These are phyloP conservation scores for Phrynosoma platyrhinos DNA, from an alignment of 2,113 vertebrate genomes.

Conservation along the genomic window DNA sequence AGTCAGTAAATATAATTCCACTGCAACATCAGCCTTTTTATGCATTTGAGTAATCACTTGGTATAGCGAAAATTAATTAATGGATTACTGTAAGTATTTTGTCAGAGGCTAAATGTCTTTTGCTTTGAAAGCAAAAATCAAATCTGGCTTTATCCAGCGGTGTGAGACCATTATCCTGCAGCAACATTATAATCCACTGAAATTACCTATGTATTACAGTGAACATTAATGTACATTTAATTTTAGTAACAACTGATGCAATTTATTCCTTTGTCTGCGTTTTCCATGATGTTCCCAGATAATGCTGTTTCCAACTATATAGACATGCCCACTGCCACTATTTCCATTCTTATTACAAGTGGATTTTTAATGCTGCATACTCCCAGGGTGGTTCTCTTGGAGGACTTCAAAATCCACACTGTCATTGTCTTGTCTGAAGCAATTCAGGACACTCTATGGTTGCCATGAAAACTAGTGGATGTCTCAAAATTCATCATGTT, in stretches of 20 bases:
- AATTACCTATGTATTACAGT: slow-evolving; percentile 36
- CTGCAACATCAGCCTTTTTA: not conserved
- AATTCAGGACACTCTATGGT: not conserved
- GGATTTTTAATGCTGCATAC: not conserved
- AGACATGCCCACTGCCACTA: not conserved
- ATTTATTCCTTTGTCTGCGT: not conserved
- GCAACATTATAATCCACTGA: slow-evolving; percentile 48
- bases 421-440: not conserved
- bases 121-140: slow-evolving; percentile 47
- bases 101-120: slow-evolving; percentile 32
- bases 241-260: not conserved
- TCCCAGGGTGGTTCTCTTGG: not conserved
- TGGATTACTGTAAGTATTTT: slow-evolving; percentile 34
- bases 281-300: slow-evolving; percentile 13
- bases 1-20: not conserved
- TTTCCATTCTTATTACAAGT: not conserved
- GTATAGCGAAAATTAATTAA: slow-evolving; percentile 42
- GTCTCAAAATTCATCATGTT: not conserved
- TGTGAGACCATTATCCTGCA: slow-evolving; percentile 19
- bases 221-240: slow-evolving; percentile 39
- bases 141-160: slow-evolving; percentile 10
- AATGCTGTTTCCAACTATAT: not conserved
- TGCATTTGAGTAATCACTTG: slow-evolving; percentile 10
- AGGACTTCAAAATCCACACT: not conserved
- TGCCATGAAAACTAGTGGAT: not conserved